phyloP scores from a whole-genome alignment of 2,797 vertebrate genomes.

The Rhinella marina region DNA sequence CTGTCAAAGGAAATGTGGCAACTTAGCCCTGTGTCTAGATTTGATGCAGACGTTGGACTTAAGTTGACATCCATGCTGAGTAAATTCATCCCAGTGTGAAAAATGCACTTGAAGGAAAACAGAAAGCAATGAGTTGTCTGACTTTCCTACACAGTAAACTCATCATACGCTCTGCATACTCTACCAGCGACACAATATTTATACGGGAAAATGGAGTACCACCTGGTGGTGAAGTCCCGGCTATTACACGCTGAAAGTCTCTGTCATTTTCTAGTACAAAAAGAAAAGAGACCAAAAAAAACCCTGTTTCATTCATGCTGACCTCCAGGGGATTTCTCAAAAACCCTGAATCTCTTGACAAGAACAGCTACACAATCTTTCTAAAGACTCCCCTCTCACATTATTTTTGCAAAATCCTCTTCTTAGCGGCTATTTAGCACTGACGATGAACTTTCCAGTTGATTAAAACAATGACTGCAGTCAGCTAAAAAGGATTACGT shows the following conservation, averaged over 20 bases:
- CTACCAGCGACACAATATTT: conserved; percentile 29
- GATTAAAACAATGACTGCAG: conserved; percentile 61
- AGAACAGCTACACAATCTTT: conserved; percentile 53
- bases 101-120: conserved; percentile 60
- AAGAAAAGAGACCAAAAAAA: conserved; percentile 32
- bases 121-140: conserved; percentile 56
- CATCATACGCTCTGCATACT: conserved; percentile 50
- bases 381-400: conserved; percentile 53
- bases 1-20: conserved; percentile 52
- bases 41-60: conserved; percentile 46
- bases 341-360: conserved; percentile 45
- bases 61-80: conserved; percentile 59
- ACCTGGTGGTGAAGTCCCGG: conserved; percentile 51
- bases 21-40: conserved; percentile 51
- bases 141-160: conserved; percentile 54
- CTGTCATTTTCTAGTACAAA: conserved; percentile 9
- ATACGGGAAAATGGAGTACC: conserved; percentile 51
- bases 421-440: conserved; percentile 60
- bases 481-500: conserved; percentile 61
- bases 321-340: conserved; percentile 47
- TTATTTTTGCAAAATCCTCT: conserved; percentile 60
- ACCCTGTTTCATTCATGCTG: conserved; percentile 29
- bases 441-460: conserved; percentile 57
- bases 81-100: conserved; percentile 62
- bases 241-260: conserved; percentile 41